Evolutionary conservation across 2,113 vertebrate species (phyloP).

Genomic region (Anoplopoma fimbria): DNA sequence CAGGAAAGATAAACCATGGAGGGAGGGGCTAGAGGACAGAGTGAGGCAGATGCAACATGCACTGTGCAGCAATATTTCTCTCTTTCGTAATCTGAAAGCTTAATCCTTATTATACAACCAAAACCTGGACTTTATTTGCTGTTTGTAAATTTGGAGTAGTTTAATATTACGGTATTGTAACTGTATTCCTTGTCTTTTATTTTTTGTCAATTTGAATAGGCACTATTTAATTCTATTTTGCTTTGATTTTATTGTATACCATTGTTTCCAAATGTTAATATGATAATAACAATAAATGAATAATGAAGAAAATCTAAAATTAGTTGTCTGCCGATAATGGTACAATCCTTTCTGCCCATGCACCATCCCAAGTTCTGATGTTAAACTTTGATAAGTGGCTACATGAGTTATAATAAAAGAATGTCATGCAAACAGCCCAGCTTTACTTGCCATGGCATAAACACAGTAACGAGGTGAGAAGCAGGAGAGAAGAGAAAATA

Average conservation of each 20-base stretch:
- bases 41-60: conserved; percentile 5
- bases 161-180: no score
- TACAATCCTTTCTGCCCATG: no score
- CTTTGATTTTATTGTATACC: neutral
- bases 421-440: neutral
- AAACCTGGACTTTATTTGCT: no score
- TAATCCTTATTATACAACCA: no score
- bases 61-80: no score
- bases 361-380: no score
- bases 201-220: neutral
- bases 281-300: neutral
- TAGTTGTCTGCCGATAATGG: no score
- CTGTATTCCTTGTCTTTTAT: neutral
- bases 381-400: neutral
- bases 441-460: neutral
- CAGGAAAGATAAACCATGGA: neutral
- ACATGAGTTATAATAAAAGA: neutral
- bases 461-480: neutral
- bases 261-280: neutral
- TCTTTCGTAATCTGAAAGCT: no score
- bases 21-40: conserved; percentile 9
- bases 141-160: no score
- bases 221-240: neutral
- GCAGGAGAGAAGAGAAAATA: conserved; percentile 55
- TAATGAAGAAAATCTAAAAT: no score